Percentiles rank a stretch among this genome's conserved stretches.
Evolutionary conservation across 2,888 invertebrate species (phyloP).

Genomic region (Drosophila prostipennis): DNA sequence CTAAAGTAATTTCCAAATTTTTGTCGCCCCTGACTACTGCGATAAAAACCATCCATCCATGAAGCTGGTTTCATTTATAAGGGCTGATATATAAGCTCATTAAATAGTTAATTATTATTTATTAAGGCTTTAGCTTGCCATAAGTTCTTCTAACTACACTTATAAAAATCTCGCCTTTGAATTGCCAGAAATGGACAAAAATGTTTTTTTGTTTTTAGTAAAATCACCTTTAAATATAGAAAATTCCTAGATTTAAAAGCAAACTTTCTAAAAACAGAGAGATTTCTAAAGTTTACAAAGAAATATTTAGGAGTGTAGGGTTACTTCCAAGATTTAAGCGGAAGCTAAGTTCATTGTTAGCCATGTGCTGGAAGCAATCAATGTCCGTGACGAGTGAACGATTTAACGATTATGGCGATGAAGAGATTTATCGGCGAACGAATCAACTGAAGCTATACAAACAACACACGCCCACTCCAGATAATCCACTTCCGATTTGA

Average conservation of each 20-base stretch:
- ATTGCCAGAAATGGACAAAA: too few relatives aligned
- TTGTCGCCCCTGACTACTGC: not conserved
- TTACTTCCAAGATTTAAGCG: not conserved
- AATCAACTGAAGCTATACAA: slow-evolving; percentile 66
- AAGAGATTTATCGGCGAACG: slow-evolving; percentile 74
- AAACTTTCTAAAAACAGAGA: too few relatives aligned
- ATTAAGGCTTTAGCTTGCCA: too few relatives aligned
- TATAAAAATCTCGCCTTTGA: too few relatives aligned
- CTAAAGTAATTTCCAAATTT: slow-evolving; percentile 14
- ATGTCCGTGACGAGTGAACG: slow-evolving; percentile 73
- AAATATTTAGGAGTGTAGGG: too few relatives aligned
- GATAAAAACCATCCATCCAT: not conserved
- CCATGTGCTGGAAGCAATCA: slow-evolving; percentile 55
- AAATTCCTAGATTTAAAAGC: too few relatives aligned
- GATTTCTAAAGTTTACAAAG: too few relatives aligned
- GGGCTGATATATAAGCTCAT: slow-evolving; percentile 13
- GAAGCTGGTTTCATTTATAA: not conserved
- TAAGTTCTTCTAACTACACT: too few relatives aligned
- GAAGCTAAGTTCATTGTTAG: slow-evolving; percentile 28
- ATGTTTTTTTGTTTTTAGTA: too few relatives aligned
- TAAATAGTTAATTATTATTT: not conserved
- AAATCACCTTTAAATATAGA: too few relatives aligned
- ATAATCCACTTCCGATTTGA: slow-evolving; percentile 50
- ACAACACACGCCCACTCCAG: slow-evolving; percentile 27
- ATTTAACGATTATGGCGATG: slow-evolving; percentile 76